Conservation (phyloP, 2,888 invertebrate species). For the Latrodectus hesperus region DNA sequence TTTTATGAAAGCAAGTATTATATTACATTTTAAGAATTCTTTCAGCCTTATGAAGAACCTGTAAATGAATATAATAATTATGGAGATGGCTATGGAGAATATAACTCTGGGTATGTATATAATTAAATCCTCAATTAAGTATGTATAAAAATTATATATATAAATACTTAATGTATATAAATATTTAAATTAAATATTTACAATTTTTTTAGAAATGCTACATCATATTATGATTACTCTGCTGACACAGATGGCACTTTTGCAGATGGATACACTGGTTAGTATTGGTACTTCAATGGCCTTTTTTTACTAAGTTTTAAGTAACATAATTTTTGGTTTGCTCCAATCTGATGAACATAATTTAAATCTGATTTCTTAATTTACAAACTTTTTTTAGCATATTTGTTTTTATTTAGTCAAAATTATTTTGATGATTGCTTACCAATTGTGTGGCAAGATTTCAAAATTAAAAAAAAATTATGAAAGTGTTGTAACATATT, state of each 20-base stretch:
- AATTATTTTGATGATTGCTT: too few species aligned
- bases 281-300: not conserved
- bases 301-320: too few species aligned
- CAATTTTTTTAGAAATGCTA: conserved; percentile 37
- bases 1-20: too few species aligned
- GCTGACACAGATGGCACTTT: conserved; percentile 48
- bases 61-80: conserved; percentile 57
- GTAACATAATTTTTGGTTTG: too few species aligned
- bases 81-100: conserved; percentile 60
- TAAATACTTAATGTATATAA: not conserved
- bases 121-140: not conserved
- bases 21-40: not conserved
- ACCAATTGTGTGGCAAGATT: too few species aligned
- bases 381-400: too few species aligned
- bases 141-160: not conserved
- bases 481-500: too few species aligned
- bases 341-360: too few species aligned
- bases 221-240: conserved; percentile 58
- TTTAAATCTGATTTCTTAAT: too few species aligned
- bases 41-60: conserved; percentile 55
- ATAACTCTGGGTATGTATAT: conserved; percentile 53
- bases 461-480: too few species aligned
- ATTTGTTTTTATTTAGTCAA: too few species aligned
- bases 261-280: conserved; percentile 62
- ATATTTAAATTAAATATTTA: not conserved